Evolutionary conservation across 1,140 invertebrate species (phyloP), one percentile per base, ranked within the genome.

Genomic region (Drosophila busckii): DNA sequence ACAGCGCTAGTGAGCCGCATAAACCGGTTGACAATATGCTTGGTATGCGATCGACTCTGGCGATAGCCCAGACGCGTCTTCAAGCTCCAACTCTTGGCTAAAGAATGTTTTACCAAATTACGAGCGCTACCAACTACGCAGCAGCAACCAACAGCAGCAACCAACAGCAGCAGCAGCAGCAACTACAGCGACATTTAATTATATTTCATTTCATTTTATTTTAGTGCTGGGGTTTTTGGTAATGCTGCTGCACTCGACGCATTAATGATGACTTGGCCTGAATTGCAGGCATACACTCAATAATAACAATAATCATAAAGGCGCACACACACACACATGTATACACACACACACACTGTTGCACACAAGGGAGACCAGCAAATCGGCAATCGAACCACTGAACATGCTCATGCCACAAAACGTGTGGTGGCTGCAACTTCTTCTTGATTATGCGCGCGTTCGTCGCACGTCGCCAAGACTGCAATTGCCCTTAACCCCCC

Each of bases 301-400:
- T 80, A 80, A 80, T 80, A 80, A 80, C 73, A 80, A 80, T 80
- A 80, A 80, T 80, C 75, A 80, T 80, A 80, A 80, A 80, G 69
- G 73, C 73, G 29, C 41, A 50, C 38, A 46, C 26, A 29, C 31
- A 25, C 19, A 46, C 32, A 15, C 32, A 9, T 2, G 13, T 26
- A 26, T 29, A 7, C 3, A 6, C 13, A n/a, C 52, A 2, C 0
- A 25, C 8, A n/a, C n/a, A n/a, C n/a, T n/a, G n/a, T n/a, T 44
- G 56, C 40, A 45, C 65, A 55, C 3, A 46, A 48, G 58, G 63
- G 50, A 67, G n/a, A n/a, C n/a, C n/a, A n/a, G 71, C 70, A 71
- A 67, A 73, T 71, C 68, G 69, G 42, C 73, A 76, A 78, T 58
- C 53, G 65, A n/a, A n/a, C 41, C 70, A 64, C 52, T 34, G 6